Conservation (phyloP, 2,113 vertebrate genomes). For the Trachemys scripta region DNA sequence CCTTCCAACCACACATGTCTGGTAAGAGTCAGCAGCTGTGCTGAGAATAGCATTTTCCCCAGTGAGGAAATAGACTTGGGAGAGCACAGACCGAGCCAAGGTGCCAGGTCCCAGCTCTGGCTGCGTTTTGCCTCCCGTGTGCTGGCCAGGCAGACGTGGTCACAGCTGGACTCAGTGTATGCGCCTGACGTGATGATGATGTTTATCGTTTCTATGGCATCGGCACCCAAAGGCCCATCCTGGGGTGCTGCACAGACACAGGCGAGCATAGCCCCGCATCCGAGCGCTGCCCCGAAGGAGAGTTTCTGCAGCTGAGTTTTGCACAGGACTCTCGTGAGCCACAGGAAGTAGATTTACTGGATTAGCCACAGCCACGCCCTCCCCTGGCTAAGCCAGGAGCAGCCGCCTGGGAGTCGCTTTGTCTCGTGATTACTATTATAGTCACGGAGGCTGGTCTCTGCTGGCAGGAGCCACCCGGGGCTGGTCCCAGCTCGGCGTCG, state of each 20-base stretch:
- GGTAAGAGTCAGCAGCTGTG: background rate
- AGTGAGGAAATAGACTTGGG: background rate
- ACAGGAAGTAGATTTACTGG: background rate
- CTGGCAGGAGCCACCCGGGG: too few species aligned
- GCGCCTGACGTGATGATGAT: too few species aligned
- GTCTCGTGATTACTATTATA: too few species aligned
- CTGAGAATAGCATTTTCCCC: background rate
- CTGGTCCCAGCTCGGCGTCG: too few species aligned
- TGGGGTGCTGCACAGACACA: background rate
- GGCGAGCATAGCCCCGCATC: background rate
- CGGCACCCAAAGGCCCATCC: background rate
- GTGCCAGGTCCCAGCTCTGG: too few species aligned
- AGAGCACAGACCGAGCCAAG: too few species aligned
- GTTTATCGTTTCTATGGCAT: too few species aligned
- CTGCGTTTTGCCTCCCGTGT: background rate
- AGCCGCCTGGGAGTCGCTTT: too few species aligned
- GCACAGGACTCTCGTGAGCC: background rate
- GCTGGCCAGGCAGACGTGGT: too few species aligned
- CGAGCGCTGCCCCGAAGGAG: rapidly evolving
- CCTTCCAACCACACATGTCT: background rate
- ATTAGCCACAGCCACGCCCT: background rate
- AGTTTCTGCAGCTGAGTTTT: background rate
- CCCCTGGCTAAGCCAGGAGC: too few species aligned
- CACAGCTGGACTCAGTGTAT: background rate
- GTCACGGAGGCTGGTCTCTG: too few species aligned